Evolutionary conservation across 2,888 invertebrate species (phyloP), one percentile per base, ranked within the genome.

Genomic region (Xestoiulus laeticollis): DNA sequence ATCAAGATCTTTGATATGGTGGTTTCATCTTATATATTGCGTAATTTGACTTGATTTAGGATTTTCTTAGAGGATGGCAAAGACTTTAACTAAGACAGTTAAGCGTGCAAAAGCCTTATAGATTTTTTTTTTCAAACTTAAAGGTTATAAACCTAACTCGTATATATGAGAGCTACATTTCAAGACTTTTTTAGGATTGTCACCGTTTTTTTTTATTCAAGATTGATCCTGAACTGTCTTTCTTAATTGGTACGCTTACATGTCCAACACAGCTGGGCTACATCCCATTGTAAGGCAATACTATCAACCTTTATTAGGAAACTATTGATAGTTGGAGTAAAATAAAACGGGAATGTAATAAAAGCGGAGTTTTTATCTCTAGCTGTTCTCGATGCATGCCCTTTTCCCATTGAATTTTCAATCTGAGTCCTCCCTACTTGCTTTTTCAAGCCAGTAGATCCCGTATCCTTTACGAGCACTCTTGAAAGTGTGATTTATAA

Each of bases 281-380:
- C 68, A 68, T 68, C 68, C 68, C 0, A 68, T 68, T 26, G 68
- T n/a, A 68, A 10, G 26, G 26, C 26, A 22, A 68, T 68, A 68
- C 68, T 68, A 68, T 68, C 68, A 68, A 68, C 68, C 68, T 68
- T 68, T 68, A 68, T 68, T 68, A 68, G 68, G 68, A 68, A 68
- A 68, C 68, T 68, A 68, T 68, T 68, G 68, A 68, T 68, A 68
- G 68, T 68, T 68, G 26, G 26, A 8, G 26, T 68, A 68, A 68
- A 68, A 68, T 68, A 26, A 68, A 68, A 68, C 26, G 68, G 26
- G 68, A 68, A 68, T 68, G 68, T 68, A 68, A 68, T 68, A 68
- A 68, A 68, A 68, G 68, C 68, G 26, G 22, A 26, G 68, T 68
- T 68, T 68, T 68, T 12, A 26, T 26, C 68, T 68, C 68, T n/a